Conservation (phyloP, 2,113 vertebrate species). For the Pelobates fuscus region DNA sequence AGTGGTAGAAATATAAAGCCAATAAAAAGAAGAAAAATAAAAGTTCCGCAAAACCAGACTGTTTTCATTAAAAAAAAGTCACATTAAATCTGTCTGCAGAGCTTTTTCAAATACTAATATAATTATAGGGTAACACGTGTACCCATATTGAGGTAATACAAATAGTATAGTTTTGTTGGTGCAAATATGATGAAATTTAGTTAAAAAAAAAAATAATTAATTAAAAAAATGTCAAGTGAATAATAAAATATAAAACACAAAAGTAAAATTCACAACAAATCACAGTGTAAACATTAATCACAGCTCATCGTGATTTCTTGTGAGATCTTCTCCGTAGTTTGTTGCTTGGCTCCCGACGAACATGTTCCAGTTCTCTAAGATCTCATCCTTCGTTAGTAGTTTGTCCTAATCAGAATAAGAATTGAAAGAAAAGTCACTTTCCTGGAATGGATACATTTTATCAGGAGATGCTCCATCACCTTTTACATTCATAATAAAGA, state of each 20-base stretch:
- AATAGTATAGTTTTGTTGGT: constrained; percentile 52
- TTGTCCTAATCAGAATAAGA: constrained; percentile 76
- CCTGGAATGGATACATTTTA: too few species aligned
- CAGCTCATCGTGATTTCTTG: constrained; percentile 90
- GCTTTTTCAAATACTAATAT: constrained; percentile 34
- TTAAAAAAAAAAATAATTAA: not conserved
- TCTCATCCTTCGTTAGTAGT: constrained; percentile 89
- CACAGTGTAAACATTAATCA: constrained; percentile 64
- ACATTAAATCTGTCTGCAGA: constrained; percentile 37
- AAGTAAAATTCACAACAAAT: constrained; percentile 7
- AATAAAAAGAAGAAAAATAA: not conserved
- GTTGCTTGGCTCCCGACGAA: constrained; percentile 98
- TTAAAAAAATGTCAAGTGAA: not conserved
- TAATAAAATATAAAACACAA: not conserved
- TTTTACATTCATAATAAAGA: too few species aligned
- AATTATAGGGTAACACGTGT: constrained; percentile 52
- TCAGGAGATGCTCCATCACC: too few species aligned
- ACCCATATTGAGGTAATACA: constrained; percentile 57
- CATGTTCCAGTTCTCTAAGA: constrained; percentile 98
- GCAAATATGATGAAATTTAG: constrained; percentile 38
- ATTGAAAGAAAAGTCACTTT: not conserved
- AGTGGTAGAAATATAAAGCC: not conserved
- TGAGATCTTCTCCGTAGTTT: constrained; percentile 97
- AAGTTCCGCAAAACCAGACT: not conserved
- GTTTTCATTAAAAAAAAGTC: not conserved